Evolutionary conservation across 2,113 vertebrate genomes (phyloP), one percentile per base, ranked within the genome.

Genomic region (Varanus salvator): DNA sequence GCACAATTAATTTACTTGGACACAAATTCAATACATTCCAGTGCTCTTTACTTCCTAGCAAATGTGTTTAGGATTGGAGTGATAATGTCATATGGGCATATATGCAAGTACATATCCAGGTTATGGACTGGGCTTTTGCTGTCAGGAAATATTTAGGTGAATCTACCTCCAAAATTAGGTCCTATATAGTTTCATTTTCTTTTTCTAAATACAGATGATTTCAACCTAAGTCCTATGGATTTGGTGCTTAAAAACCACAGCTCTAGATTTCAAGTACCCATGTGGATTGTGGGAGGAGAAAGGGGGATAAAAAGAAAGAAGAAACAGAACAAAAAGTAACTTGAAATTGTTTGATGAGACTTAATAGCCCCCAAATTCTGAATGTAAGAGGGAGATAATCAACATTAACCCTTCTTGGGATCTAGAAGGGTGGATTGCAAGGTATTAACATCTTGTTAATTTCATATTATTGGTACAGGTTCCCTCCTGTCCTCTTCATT

Each of bases 391-490:
- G 21, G 84, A 64, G 50, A 17, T 90, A 92, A 93, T 92, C 91
- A 85, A 93, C 85, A 87, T 85, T 88, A 90, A 92, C 92, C 90
- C 68, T 93, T 83, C 85, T 8, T 15, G 29, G 78, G 2, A 87
- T n/a, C 90, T 11, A 0, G 3, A 84, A 91, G 80, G 75, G 15
- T 72, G 93, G 77, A 87, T 27, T 92, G 85, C 92, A 15, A 93
- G 91, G 88, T 89, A 90, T 57, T 87, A 93, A 94, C 92, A 90
- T 93, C 87, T 94, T 86, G 89, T 95, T 94, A 89, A 80, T 93
- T 95, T 94, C 93, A 93, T 93, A 94, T 94, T 94, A 91, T 93
- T 87, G 91, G 82, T 85, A 64, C 90, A 87, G 91, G 91, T 87
- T 94, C 87, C 91, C 92, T 44, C 38, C 38, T 44, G 38, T 44